Conservation (phyloP, 1,140 invertebrate species). For the Heliconius himera region DNA sequence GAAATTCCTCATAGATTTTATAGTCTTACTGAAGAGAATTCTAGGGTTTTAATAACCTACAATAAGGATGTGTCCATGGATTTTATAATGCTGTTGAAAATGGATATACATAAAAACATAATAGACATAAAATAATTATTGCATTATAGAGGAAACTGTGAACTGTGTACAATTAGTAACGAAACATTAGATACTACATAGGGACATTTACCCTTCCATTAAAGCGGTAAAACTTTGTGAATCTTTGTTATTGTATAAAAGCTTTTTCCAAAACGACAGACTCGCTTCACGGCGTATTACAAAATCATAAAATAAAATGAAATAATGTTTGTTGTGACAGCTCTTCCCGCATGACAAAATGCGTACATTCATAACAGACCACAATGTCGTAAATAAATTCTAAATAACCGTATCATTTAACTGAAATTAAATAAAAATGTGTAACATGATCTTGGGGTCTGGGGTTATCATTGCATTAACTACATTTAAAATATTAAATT, state of each 20-base stretch:
- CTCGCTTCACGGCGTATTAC: conserved; percentile 72
- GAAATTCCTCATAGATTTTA: conserved; percentile 32
- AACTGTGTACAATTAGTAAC: conserved; percentile 52
- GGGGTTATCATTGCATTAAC: neutral
- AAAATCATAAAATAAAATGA: conserved; percentile 75
- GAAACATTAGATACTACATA: conserved; percentile 52
- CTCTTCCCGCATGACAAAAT: conserved; percentile 73
- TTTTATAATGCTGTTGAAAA: conserved; percentile 15
- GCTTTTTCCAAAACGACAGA: conserved; percentile 63
- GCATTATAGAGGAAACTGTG: neutral
- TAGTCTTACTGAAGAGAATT: conserved; percentile 20
- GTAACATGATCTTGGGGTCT: conserved; percentile 32
- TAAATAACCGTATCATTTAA: conserved; percentile 68
- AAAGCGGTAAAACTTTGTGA: conserved; percentile 55
- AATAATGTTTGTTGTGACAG: conserved; percentile 80
- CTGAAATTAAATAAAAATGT: conserved; percentile 64
- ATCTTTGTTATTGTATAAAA: conserved; percentile 64
- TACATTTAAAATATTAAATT: no score
- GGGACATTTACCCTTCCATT: conserved; percentile 51
- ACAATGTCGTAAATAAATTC: conserved; percentile 73
- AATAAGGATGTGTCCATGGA: neutral
- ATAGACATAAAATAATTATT: conserved; percentile 17
- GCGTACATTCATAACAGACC: conserved; percentile 69
- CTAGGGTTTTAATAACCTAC: conserved; percentile 3
- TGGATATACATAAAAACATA: conserved; percentile 17